phyloP scores from a whole-genome alignment of 1,140 invertebrate genomes.

The Aphelenchoides fujianensis region DNA sequence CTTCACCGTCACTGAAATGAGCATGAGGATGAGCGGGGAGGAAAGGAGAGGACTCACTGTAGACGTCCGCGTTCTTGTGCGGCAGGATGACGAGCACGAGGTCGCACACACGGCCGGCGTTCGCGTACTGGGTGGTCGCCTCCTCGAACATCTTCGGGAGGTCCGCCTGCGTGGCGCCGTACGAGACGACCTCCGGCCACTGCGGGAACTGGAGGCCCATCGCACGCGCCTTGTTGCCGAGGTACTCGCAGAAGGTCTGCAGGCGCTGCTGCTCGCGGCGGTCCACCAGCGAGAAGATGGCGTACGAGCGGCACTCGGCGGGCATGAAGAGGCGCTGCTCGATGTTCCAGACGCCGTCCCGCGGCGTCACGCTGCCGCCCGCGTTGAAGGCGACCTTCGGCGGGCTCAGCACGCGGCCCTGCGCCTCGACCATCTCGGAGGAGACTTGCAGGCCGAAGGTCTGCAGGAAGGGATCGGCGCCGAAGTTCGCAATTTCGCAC shows the following conservation, averaged over 20 bases:
- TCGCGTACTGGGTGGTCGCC: conserved; percentile 31
- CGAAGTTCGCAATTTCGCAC: conserved; percentile 32
- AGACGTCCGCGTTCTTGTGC: conserved; percentile 47
- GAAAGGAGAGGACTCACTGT: conserved; percentile 41
- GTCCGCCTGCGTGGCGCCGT: conserved; percentile 42
- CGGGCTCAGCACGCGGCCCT: conserved; percentile 87
- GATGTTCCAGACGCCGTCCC: conserved; percentile 50
- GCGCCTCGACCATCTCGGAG: conserved; percentile 96
- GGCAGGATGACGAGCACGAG: conserved; percentile 51
- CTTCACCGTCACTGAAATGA: conserved; percentile 68
- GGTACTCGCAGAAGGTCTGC: conserved; percentile 43
- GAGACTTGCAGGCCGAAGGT: conserved; percentile 77
- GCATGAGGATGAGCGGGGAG: background rate
- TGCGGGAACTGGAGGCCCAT: conserved; percentile 49
- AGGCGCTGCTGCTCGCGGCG: conserved; percentile 36
- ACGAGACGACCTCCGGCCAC: conserved; percentile 50
- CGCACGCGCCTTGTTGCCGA: conserved; percentile 32
- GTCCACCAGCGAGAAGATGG: conserved; percentile 45
- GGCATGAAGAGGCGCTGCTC: conserved; percentile 50
- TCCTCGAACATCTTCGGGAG: conserved; percentile 43
- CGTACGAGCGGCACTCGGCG: conserved; percentile 39
- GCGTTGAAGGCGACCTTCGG: conserved; percentile 85
- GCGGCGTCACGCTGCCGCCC: conserved; percentile 35
- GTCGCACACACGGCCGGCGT: conserved; percentile 37
- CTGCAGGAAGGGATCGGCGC: conserved; percentile 45